These are phyloP conservation scores for Menidia beryllina DNA, from an alignment of 2,113 vertebrate species.

Conservation along the genomic window DNA sequence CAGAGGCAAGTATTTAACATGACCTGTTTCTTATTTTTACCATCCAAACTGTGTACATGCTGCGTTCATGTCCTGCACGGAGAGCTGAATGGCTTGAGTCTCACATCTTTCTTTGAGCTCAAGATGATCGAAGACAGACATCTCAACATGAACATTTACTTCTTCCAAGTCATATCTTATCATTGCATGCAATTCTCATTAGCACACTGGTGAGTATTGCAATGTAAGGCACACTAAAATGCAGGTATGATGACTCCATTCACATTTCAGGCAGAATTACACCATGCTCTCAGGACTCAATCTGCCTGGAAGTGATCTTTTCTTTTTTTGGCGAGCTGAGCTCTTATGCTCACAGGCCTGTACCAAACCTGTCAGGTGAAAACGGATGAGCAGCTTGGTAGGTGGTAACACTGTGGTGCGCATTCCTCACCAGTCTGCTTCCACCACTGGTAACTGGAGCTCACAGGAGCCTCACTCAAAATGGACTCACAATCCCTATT, in stretches of 20 bases:
- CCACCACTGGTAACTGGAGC: constrained; percentile 71
- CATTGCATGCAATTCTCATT: neutral
- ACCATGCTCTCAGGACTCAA: constrained; percentile 48
- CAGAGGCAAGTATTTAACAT: constrained; percentile 20
- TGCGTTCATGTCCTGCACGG: constrained; percentile 36
- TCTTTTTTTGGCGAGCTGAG: constrained; percentile 55
- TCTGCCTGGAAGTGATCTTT: constrained; percentile 42
- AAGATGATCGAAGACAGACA: constrained; percentile 21
- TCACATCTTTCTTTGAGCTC: constrained; percentile 39
- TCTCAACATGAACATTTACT: constrained; percentile 12
- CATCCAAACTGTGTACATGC: constrained; percentile 41
- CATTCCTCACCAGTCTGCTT: constrained; percentile 73
- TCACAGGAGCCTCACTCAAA: constrained; percentile 51
- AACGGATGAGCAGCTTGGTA: constrained; percentile 74
- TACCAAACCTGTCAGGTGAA: constrained; percentile 64
- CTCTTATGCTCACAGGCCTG: constrained; percentile 16
- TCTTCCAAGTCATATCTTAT: constrained; percentile 11
- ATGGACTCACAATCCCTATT: constrained; percentile 44
- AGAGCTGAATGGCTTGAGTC: constrained; percentile 45
- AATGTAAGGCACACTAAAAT: constrained; percentile 25
- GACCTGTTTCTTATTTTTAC: constrained; percentile 46
- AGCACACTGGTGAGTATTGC: neutral
- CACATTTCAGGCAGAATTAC: constrained; percentile 53
- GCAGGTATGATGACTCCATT: constrained; percentile 53
- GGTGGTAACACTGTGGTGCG: constrained; percentile 69